Evolutionary conservation across 2,888 invertebrate genomes (phyloP).

Genomic region (Xylota sylvarum): DNA sequence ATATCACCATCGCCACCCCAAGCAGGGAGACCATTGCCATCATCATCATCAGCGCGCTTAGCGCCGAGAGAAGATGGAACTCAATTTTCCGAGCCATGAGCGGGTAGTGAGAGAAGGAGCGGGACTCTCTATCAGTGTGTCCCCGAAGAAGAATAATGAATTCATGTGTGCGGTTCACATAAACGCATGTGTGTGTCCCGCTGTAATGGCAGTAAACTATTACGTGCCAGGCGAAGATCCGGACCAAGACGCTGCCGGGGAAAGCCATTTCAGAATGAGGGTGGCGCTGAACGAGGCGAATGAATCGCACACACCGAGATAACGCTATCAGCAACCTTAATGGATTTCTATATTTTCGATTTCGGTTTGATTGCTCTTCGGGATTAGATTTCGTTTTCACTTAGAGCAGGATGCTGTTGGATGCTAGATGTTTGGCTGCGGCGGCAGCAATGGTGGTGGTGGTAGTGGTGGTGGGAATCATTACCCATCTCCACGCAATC

Average conservation of each 20-base stretch:
- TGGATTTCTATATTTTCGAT: conserved; percentile 81
- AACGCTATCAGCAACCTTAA: conserved; percentile 80
- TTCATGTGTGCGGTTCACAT: conserved; percentile 78
- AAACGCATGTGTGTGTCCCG: conserved; percentile 77
- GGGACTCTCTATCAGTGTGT: conserved; percentile 37
- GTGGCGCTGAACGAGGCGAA: conserved; percentile 29
- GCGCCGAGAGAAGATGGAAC: conserved; percentile 73
- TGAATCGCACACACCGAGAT: conserved; percentile 77
- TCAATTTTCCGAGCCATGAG: conserved; percentile 69
- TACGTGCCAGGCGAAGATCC: conserved; percentile 61
- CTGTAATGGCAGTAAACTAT: conserved; percentile 74
- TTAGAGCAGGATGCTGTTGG: conserved; percentile 75
- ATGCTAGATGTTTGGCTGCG: conserved; percentile 19
- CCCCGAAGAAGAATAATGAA: conserved; percentile 71
- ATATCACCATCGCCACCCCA: conserved; percentile 48
- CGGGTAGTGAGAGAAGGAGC: neutral
- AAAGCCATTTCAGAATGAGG: conserved; percentile 56
- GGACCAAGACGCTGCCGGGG: conserved; percentile 22
- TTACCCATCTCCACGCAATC: conserved; percentile 59
- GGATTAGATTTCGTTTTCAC: conserved; percentile 81
- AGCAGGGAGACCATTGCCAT: conserved; percentile 35
- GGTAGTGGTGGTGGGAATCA: conserved; percentile 59
- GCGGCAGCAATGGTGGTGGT: conserved; percentile 36
- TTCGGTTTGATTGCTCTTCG: conserved; percentile 81
- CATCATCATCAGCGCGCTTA: conserved; percentile 73